These are phyloP conservation scores for Charina bottae DNA, from an alignment of 2,113 vertebrate genomes.

Conservation along the genomic window DNA sequence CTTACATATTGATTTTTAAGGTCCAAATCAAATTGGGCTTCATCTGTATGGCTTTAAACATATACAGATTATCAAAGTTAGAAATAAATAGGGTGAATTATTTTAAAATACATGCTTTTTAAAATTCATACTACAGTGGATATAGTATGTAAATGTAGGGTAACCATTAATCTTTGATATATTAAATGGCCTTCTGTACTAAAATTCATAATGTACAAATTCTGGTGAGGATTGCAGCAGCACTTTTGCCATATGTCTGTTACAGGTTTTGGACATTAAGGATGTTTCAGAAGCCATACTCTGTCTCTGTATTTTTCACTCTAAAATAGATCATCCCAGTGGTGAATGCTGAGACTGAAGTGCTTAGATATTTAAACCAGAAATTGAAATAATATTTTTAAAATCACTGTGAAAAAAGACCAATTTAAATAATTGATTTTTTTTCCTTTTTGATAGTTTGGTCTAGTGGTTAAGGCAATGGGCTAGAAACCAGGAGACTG, in stretches of 20 bases:
- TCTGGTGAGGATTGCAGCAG: background rate
- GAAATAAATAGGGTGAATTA: background rate
- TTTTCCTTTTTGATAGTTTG: background rate
- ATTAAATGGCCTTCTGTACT: background rate
- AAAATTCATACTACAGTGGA: conserved; percentile 1
- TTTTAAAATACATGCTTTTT: background rate
- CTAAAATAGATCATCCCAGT: background rate
- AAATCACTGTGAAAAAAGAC: background rate
- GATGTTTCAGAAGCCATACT: background rate
- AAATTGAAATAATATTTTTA: conserved; percentile 1
- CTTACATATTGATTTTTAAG: conserved; percentile 10
- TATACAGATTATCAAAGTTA: background rate
- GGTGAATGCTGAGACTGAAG: background rate
- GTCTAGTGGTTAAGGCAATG: too few species aligned
- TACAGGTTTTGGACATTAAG: background rate
- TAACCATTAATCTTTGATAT: background rate
- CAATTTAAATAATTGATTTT: background rate
- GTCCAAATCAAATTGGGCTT: conserved; percentile 19
- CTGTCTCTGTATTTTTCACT: background rate
- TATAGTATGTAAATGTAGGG: background rate
- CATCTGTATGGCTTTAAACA: conserved; percentile 26
- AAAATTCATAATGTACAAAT: background rate
- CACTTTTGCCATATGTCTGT: background rate
- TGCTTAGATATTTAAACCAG: background rate
- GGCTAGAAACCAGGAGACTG: too few species aligned